Conservation (phyloP, 2,888 invertebrate genomes). For the Ptychoptera albimana region DNA sequence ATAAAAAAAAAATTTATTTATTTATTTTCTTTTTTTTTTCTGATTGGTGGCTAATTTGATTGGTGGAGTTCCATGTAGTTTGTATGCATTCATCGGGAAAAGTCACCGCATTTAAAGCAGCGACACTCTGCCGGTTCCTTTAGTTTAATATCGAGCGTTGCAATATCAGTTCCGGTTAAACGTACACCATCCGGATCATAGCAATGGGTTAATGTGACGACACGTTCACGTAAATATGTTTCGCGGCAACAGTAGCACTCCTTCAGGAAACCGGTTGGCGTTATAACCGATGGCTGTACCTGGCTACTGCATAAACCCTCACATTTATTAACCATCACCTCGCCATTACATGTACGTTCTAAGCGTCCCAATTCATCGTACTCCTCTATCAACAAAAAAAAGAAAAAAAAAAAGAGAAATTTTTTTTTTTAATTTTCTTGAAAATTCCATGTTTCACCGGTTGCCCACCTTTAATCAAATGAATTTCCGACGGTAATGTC, state of each 20-base stretch:
- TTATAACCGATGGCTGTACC: slow-evolving; percentile 79
- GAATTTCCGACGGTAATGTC: slow-evolving; percentile 71
- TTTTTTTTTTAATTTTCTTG: too few species aligned
- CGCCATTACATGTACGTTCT: slow-evolving; percentile 74
- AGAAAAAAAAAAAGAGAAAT: too few species aligned
- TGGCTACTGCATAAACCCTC: slow-evolving; percentile 86
- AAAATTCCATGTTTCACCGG: too few species aligned
- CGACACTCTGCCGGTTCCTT: slow-evolving; percentile 80
- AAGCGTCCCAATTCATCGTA: slow-evolving; percentile 74
- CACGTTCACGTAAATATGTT: slow-evolving; percentile 64
- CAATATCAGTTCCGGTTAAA: slow-evolving; percentile 48
- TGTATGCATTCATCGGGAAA: slow-evolving; percentile 41
- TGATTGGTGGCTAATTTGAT: too few species aligned
- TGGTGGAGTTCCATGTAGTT: too few species aligned
- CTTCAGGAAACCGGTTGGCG: slow-evolving; percentile 81
- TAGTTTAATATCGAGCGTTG: slow-evolving; percentile 66
- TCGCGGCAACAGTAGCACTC: slow-evolving; percentile 89
- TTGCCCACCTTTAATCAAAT: slow-evolving; percentile 71
- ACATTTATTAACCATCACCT: slow-evolving; percentile 81
- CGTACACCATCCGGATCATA: slow-evolving; percentile 76
- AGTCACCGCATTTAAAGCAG: slow-evolving; percentile 80
- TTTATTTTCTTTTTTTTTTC: too few species aligned
- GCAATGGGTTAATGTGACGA: slow-evolving; percentile 67
- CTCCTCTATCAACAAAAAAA: slow-evolving; percentile 40
- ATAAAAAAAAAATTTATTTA: too few species aligned